Conservation (phyloP, 2,797 vertebrate genomes). For the Sebastes hubbsi region DNA sequence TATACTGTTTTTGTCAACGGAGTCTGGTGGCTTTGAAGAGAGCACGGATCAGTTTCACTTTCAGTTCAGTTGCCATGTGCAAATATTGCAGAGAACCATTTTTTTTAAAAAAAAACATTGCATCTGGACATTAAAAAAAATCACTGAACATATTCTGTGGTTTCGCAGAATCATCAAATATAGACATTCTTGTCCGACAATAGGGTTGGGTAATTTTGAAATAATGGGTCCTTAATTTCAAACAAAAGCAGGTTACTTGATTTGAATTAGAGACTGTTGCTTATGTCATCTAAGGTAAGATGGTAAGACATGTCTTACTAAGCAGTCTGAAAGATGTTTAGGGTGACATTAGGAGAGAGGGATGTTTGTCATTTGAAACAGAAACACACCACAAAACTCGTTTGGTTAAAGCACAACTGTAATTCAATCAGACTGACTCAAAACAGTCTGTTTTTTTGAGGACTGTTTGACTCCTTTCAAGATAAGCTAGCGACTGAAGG, state of each 20-base stretch:
- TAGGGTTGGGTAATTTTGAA: neutral
- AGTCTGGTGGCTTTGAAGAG: neutral
- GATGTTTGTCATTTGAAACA: slow-evolving; percentile 9
- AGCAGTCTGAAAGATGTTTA: neutral
- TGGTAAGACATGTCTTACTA: neutral
- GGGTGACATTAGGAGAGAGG: neutral
- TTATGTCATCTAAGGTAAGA: neutral
- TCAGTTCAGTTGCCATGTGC: neutral
- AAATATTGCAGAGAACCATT: no score
- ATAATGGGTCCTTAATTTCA: neutral
- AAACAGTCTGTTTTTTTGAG: slow-evolving; percentile 57
- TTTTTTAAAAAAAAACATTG: no score
- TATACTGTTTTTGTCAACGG: neutral
- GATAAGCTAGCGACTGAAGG: slow-evolving; percentile 72
- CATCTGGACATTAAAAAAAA: neutral
- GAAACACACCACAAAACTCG: slow-evolving; percentile 10
- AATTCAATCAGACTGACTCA: slow-evolving; percentile 57
- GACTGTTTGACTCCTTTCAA: slow-evolving; percentile 63
- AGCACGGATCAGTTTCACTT: neutral
- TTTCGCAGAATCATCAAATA: neutral
- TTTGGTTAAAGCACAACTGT: slow-evolving; percentile 14
- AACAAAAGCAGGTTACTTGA: neutral
- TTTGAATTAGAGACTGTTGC: neutral
- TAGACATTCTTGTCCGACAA: neutral
- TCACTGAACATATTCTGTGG: neutral